Percentiles rank a stretch among this genome's conserved stretches.
These are phyloP conservation scores for Diadegma fenestrale DNA, from an alignment of 2,888 invertebrate species.

Conservation along the genomic window DNA sequence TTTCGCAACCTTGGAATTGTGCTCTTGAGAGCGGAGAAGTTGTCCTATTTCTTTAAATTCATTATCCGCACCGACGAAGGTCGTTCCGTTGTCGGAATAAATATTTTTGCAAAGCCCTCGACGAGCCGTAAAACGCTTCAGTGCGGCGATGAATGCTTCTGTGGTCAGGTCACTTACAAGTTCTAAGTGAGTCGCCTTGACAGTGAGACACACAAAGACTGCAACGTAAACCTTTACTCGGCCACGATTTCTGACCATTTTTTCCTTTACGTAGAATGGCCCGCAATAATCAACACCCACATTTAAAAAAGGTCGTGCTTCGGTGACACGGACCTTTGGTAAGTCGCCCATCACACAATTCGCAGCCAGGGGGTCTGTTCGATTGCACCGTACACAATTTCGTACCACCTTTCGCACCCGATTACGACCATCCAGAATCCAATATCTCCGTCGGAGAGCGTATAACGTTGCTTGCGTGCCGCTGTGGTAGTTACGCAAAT, in stretches of 20 bases:
- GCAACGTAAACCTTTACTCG: no score
- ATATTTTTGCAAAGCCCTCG: slow-evolving; percentile 17
- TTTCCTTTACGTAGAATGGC: no score
- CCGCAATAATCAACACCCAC: no score
- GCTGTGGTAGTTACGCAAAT: no score
- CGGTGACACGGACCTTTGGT: slow-evolving; percentile 70
- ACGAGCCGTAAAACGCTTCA: slow-evolving; percentile 24
- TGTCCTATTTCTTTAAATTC: no score
- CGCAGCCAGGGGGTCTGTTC: slow-evolving; percentile 40
- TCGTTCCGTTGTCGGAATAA: slow-evolving; percentile 40
- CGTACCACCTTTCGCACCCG: no score
- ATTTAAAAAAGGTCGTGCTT: no score
- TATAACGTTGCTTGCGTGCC: slow-evolving; percentile 68
- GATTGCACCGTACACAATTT: slow-evolving; percentile 66
- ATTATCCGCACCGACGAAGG: no score
- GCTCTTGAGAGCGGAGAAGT: no score
- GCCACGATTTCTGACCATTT: no score
- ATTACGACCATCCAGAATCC: slow-evolving; percentile 49
- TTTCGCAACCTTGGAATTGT: no score
- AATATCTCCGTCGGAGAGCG: slow-evolving; percentile 46
- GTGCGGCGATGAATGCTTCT: slow-evolving; percentile 18
- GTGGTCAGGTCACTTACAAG: slow-evolving; percentile 26
- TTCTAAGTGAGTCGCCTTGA: slow-evolving; percentile 23
- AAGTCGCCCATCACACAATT: slow-evolving; percentile 74
- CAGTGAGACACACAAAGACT: slow-evolving; percentile 29